A percentile compares a stretch with the other conserved stretches of the same genome.
Conservation (phyloP, 2,797 vertebrate genomes). For the Microhierax caerulescens region DNA sequence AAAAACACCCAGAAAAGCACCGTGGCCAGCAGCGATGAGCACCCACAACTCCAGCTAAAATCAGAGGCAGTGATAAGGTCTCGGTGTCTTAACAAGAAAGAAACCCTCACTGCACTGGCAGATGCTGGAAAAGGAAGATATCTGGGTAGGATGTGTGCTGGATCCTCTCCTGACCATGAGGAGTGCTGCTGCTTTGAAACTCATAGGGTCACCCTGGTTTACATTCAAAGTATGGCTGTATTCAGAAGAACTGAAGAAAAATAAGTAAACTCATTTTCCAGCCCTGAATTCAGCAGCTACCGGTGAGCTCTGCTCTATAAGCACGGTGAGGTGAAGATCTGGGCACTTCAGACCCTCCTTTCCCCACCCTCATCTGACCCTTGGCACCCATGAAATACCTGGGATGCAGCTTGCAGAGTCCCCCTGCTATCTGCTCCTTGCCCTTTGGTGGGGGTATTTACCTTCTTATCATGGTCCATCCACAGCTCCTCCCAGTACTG, state of each 20-base stretch:
- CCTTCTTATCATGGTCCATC: neutral
- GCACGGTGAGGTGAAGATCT: neutral
- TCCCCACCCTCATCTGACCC: neutral
- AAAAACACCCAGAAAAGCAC: neutral
- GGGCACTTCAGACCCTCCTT: too few relatives aligned
- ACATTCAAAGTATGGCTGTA: neutral
- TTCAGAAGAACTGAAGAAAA: neutral
- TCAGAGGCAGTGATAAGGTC: neutral
- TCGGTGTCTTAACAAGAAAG: neutral
- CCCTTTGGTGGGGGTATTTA: neutral
- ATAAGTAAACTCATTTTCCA: neutral
- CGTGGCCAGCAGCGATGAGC: neutral
- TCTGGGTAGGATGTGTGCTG: neutral
- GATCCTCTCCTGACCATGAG: neutral
- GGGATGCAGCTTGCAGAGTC: neutral
- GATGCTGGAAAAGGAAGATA: neutral
- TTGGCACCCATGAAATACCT: rapidly evolving
- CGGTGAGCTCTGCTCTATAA: neutral
- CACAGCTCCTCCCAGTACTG: neutral
- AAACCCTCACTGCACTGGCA: neutral
- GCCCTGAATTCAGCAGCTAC: neutral
- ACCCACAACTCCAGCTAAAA: neutral
- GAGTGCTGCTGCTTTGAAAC: neutral
- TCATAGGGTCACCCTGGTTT: neutral
- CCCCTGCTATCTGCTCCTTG: neutral